Conservation (phyloP, 2,113 vertebrate species). For the Probosciger aterrimus region DNA sequence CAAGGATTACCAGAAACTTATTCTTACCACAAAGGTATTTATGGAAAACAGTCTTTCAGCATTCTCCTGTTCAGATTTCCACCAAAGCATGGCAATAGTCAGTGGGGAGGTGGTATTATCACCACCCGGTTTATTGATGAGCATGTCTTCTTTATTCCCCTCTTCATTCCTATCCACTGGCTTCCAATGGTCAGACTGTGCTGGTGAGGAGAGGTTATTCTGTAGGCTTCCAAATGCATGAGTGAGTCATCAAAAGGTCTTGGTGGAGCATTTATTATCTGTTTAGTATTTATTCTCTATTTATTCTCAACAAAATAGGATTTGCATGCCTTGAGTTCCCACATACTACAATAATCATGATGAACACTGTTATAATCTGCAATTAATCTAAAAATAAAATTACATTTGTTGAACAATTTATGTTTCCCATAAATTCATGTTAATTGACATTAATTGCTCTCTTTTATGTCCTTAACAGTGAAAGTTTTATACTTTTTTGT, state of each 20-base stretch:
- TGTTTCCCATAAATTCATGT: background rate
- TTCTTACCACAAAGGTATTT: background rate
- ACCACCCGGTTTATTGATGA: accelerated
- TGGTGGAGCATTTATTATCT: background rate
- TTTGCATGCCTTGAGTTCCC: background rate
- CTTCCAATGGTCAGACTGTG: background rate
- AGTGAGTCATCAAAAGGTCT: background rate
- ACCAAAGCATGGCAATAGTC: background rate
- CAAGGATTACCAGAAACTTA: background rate
- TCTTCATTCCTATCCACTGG: background rate
- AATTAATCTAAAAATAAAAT: background rate
- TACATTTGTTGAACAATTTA: background rate
- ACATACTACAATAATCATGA: background rate
- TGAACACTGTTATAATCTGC: background rate
- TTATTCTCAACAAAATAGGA: background rate
- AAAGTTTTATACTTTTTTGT: background rate
- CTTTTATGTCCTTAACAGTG: background rate
- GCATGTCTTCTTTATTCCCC: background rate
- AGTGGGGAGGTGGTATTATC: background rate
- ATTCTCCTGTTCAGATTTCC: background rate
- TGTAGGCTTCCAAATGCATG: background rate
- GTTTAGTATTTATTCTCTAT: background rate
- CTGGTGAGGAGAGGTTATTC: background rate
- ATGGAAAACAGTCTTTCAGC: background rate
- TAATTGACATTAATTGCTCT: background rate